These are phyloP conservation scores for Aurelia aurita DNA, from an alignment of 30 jellyfish, hydroid and myxozoan species.

Conservation along the genomic window DNA sequence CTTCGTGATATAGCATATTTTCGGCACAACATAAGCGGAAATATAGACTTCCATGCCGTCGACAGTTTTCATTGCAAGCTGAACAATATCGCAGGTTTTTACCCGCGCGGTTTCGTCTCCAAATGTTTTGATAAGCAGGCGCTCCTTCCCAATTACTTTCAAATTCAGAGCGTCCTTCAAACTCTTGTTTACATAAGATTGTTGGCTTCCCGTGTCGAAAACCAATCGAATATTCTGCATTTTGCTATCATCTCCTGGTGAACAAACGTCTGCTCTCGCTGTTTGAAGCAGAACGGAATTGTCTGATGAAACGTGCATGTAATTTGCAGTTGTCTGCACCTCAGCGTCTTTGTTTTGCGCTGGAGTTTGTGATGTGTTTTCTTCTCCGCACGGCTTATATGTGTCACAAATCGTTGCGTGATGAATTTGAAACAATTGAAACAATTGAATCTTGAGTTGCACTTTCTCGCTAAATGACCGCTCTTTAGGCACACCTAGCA, in stretches of 20 bases:
- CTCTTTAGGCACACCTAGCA: too few species aligned
- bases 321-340: too few species aligned
- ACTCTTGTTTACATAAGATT: background rate
- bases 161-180: background rate
- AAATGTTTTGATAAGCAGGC: background rate
- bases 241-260: background rate
- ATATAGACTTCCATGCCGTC: conserved; percentile 13
- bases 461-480: too few species aligned
- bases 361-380: too few species aligned
- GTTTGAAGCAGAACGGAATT: conserved; percentile 1
- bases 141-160: background rate
- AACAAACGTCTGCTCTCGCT: conserved; percentile 1
- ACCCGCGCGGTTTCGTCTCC: background rate
- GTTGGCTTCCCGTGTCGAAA: conserved; percentile 7
- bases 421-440: too few species aligned
- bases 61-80: background rate
- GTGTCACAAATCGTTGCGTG: too few species aligned
- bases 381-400: too few species aligned
- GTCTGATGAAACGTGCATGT: background rate
- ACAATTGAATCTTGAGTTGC: too few species aligned
- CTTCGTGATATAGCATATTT: background rate
- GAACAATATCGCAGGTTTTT: conserved; percentile 7
- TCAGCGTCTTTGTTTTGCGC: too few species aligned
- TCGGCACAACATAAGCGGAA: conserved; percentile 27
- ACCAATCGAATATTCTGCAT: background rate